phyloP scores from a whole-genome alignment of 2,797 vertebrate species.

The Buphagus erythrorhynchus region DNA sequence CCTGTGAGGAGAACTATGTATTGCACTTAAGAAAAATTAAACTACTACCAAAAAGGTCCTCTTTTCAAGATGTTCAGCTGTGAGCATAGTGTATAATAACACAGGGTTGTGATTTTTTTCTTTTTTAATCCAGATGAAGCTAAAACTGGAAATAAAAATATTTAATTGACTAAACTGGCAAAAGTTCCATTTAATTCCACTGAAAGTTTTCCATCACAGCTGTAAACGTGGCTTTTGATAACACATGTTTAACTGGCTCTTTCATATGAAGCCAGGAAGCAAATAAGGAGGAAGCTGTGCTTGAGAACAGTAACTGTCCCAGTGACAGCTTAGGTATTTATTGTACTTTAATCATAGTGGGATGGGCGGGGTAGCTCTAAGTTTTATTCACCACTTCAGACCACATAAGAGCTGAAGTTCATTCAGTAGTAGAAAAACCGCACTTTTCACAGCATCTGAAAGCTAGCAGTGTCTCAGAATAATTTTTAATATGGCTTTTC shows the following conservation, averaged over 20 bases:
- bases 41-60: not conserved
- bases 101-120: not conserved
- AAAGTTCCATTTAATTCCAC: not conserved
- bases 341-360: not conserved
- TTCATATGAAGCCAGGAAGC: not conserved
- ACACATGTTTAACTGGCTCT: not conserved
- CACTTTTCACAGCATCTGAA: not conserved
- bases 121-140: not conserved
- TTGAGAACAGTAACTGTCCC: not conserved
- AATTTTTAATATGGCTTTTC: not conserved
- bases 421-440: not conserved
- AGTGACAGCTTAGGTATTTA: not conserved
- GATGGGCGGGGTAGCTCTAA: not conserved
- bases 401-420: not conserved
- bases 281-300: not conserved
- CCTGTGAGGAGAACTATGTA: not conserved
- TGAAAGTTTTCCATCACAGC: not conserved
- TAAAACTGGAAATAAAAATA: constrained; percentile 10
- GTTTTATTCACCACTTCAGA: not conserved
- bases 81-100: not conserved
- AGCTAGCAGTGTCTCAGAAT: not conserved
- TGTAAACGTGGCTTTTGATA: constrained; percentile 7
- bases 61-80: not conserved
- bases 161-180: not conserved
- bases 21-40: not conserved